Conservation (phyloP, 2,113 vertebrate species). For the Paramormyrops kingsleyae region DNA sequence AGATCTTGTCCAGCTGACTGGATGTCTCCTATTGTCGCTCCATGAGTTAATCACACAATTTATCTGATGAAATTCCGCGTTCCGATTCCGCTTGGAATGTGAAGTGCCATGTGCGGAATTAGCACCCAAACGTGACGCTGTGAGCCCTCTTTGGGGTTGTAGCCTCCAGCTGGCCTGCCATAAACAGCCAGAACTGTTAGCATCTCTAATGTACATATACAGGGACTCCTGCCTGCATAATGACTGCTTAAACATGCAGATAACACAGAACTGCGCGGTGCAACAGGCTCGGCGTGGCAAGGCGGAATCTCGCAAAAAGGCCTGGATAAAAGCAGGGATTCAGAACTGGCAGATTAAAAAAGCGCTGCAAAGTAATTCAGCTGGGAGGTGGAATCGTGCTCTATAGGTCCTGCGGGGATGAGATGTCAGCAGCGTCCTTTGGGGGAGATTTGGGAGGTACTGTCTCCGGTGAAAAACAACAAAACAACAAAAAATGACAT, state of each 20-base stretch:
- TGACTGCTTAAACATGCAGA: background rate
- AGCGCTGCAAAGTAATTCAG: background rate
- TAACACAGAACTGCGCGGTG: background rate
- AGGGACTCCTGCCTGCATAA: background rate
- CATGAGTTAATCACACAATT: background rate
- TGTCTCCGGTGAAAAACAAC: background rate
- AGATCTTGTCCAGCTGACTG: background rate
- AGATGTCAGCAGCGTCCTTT: background rate
- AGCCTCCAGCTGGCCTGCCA: background rate
- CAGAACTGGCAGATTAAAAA: background rate
- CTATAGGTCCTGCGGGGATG: background rate
- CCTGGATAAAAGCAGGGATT: background rate
- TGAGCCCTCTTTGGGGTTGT: background rate
- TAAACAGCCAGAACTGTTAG: background rate
- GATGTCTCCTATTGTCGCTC: background rate
- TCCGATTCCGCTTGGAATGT: background rate
- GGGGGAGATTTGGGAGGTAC: background rate
- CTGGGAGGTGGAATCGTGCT: background rate
- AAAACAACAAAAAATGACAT: background rate
- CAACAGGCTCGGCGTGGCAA: background rate
- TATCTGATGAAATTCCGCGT: background rate
- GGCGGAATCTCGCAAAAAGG: background rate
- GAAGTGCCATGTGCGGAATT: background rate
- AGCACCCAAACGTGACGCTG: background rate
- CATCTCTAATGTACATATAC: background rate